phyloP scores from a whole-genome alignment of 2,888 invertebrate genomes.

The Dasysyrphus tricinctus region DNA sequence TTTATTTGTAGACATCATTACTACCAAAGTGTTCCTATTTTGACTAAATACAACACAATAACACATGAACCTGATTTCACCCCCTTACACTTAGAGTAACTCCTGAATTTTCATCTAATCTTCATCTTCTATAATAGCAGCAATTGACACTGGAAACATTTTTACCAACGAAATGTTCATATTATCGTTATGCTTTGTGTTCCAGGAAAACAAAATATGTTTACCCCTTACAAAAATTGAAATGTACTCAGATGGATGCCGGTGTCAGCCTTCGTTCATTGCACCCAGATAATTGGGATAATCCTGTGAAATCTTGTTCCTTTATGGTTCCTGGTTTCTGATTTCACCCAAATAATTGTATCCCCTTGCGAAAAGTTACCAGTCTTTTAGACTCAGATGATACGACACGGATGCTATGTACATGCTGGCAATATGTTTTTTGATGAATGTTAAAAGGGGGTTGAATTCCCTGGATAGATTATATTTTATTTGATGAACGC shows the following conservation, averaged over 20 bases:
- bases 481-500: constrained; percentile 63
- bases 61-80: not conserved
- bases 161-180: constrained; percentile 8
- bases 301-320: constrained; percentile 74
- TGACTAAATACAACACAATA: not conserved
- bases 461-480: constrained; percentile 63
- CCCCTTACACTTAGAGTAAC: not conserved
- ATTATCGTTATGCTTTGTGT: constrained; percentile 30
- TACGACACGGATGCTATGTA: not conserved
- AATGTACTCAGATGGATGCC: constrained; percentile 55
- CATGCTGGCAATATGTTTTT: constrained; percentile 66
- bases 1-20: not conserved
- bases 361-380: constrained; percentile 47
- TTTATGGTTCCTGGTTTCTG: constrained; percentile 76
- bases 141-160: constrained; percentile 43
- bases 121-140: constrained; percentile 14
- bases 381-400: constrained; percentile 16
- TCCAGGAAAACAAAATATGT: constrained; percentile 24
- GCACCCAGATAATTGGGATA: constrained; percentile 75
- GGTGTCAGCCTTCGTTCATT: constrained; percentile 68
- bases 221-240: constrained; percentile 49
- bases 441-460: constrained; percentile 51
- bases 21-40: not conserved
- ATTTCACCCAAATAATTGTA: constrained; percentile 67
- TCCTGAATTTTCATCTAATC: not conserved